Evolutionary conservation across 2,797 vertebrate genomes (phyloP), one percentile per base, ranked within the genome.

Genomic region (Megalops cyprinoides): DNA sequence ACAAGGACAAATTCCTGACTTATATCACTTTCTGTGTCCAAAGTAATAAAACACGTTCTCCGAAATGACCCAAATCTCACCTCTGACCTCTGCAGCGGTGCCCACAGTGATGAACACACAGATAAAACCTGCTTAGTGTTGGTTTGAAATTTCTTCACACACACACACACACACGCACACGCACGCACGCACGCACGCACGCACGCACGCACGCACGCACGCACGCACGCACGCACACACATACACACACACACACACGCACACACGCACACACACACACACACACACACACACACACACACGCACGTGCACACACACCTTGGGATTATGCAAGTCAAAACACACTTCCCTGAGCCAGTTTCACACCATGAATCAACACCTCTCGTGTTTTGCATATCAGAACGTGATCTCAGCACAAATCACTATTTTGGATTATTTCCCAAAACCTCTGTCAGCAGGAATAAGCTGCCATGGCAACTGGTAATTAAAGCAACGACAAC

Each of bases 211-310:
- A 28, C 20, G 25, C 12, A 55, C 18, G 83, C 74, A 78, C 60
- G 82, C 78, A 81, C 60, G 62, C 46, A 62, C 48, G 77, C 10
- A 79, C 44, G 51, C 31, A 76, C 44, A 67, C 14, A 34, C 51
- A 2, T 25, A 34, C 69, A 81, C 28, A 48, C 49, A 60, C 9
- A 58, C 42, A 28, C 20, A 25, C 12, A 55, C 18, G n/a, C 81
- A 88, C 87, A 82, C 53, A 42, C 84, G 55, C 48, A 55, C 67
- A 86, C 83, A 83, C 74, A 78, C 60, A 82, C 78, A 81, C 60
- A 62, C 46, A 62, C 48, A 77, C 10, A 79, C 44, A 51, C 31
- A 76, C 44, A 67, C 14, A 34, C 51, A 2, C 25, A 34, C 69
- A 81, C 28, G 48, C 49, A 60, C 39, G 55, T 80, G 81, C 9